A percentile compares a stretch with the other conserved stretches of the same genome.
These are phyloP conservation scores for Pseudomugil tenellus DNA, from an alignment of 2,797 vertebrate genomes.

Conservation along the genomic window DNA sequence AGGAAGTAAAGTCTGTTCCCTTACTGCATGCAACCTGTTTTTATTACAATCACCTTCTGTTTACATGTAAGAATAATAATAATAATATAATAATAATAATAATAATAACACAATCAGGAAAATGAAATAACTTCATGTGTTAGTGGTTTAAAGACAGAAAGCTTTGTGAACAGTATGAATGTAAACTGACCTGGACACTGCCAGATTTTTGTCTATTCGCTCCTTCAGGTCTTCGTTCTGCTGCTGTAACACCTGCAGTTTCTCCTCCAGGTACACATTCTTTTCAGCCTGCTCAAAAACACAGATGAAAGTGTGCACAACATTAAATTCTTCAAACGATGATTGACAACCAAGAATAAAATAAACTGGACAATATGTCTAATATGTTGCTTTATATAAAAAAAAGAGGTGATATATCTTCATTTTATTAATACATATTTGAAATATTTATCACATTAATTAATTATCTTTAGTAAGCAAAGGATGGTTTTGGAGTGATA, in stretches of 20 bases:
- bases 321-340: constrained; percentile 74
- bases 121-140: not conserved
- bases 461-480: not conserved
- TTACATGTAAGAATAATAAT: not conserved
- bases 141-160: not conserved
- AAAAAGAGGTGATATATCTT: not conserved
- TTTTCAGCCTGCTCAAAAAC: constrained; percentile 89
- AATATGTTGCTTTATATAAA: not conserved
- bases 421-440: not conserved
- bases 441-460: not conserved
- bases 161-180: not conserved
- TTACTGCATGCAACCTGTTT: not conserved
- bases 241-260: constrained; percentile 93
- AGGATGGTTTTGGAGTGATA: not conserved
- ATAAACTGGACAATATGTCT: not conserved
- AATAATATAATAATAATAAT: too few relatives aligned
- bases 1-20: not conserved
- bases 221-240: constrained; percentile 96
- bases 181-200: constrained; percentile 87
- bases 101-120: too few relatives aligned
- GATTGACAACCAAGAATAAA: too few relatives aligned
- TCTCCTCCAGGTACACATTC: constrained; percentile 93
- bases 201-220: constrained; percentile 92
- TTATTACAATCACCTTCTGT: not conserved
- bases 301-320: constrained; percentile 49